phyloP scores from a whole-genome alignment of 2,113 vertebrate species.

The Rhinoderma darwinii region DNA sequence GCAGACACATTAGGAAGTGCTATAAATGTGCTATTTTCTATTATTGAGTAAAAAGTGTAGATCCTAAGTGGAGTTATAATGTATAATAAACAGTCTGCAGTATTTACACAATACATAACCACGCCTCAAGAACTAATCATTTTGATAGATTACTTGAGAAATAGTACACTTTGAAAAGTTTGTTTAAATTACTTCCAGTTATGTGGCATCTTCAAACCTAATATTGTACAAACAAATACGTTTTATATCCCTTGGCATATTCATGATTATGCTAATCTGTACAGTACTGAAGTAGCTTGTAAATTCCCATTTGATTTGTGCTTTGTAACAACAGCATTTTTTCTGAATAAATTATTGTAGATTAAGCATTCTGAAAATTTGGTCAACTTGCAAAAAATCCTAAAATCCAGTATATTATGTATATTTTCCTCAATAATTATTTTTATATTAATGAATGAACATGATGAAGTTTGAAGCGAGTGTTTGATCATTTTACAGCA shows the following conservation, averaged over 20 bases:
- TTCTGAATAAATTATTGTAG: slow-evolving; percentile 53
- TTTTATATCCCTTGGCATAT: slow-evolving; percentile 60
- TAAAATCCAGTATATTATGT: slow-evolving; percentile 20
- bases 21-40: neutral
- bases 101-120: neutral
- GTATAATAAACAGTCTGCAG: neutral
- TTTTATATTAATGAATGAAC: slow-evolving; percentile 47
- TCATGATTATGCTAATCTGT: slow-evolving; percentile 59
- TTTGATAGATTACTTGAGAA: neutral
- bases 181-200: slow-evolving; percentile 57
- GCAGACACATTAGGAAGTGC: neutral
- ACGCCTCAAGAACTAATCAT: neutral
- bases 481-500: slow-evolving; percentile 46
- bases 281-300: slow-evolving; percentile 51
- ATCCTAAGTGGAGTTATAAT: neutral
- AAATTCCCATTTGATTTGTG: slow-evolving; percentile 56
- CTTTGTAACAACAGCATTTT: slow-evolving; percentile 52
- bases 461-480: slow-evolving; percentile 29
- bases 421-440: slow-evolving; percentile 12
- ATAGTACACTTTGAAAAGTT: slow-evolving; percentile 49
- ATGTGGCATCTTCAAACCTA: slow-evolving; percentile 56
- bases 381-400: slow-evolving; percentile 38
- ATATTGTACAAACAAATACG: slow-evolving; percentile 58
- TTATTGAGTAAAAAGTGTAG: neutral
- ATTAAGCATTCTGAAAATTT: slow-evolving; percentile 50